phyloP scores from a whole-genome alignment of 2,888 invertebrate species.

The Pollenia amentaria region DNA sequence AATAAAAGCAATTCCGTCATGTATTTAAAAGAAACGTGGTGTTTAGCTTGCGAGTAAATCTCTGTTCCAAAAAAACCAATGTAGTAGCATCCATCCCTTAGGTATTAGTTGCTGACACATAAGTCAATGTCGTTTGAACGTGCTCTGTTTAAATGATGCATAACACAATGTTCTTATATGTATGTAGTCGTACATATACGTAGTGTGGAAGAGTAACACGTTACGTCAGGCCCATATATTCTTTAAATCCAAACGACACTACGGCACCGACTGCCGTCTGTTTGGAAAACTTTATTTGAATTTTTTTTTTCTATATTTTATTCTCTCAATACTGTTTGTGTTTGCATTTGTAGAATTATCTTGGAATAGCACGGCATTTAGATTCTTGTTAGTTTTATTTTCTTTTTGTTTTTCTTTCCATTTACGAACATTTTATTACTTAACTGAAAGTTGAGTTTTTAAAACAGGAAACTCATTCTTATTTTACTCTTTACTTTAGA shows the following conservation, averaged over 20 bases:
- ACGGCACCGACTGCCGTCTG: slow-evolving; percentile 69
- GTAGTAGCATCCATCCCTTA: slow-evolving; percentile 41
- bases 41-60: slow-evolving; percentile 1
- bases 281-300: slow-evolving; percentile 54
- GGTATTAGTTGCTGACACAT: slow-evolving; percentile 57
- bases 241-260: slow-evolving; percentile 63
- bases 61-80: slow-evolving; percentile 42
- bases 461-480: slow-evolving; percentile 74
- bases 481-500: slow-evolving; percentile 57
- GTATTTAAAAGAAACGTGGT: slow-evolving; percentile 20
- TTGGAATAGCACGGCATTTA: slow-evolving; percentile 41
- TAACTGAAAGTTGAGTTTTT: slow-evolving; percentile 60
- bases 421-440: slow-evolving; percentile 54
- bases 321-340: slow-evolving; percentile 52
- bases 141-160: slow-evolving; percentile 58
- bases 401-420: slow-evolving; percentile 17
- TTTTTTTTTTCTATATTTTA: slow-evolving; percentile 32
- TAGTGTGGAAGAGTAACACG: slow-evolving; percentile 43
- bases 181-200: not conserved
- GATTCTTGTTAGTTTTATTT: slow-evolving; percentile 46
- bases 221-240: slow-evolving; percentile 70
- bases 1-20: slow-evolving; percentile 36
- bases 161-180: not conserved
- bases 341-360: slow-evolving; percentile 21
- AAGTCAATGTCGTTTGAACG: slow-evolving; percentile 70